Base-by-base conservation (phyloP, 2,888 invertebrate genomes). In the Kryphioiulus occultus region DNA sequence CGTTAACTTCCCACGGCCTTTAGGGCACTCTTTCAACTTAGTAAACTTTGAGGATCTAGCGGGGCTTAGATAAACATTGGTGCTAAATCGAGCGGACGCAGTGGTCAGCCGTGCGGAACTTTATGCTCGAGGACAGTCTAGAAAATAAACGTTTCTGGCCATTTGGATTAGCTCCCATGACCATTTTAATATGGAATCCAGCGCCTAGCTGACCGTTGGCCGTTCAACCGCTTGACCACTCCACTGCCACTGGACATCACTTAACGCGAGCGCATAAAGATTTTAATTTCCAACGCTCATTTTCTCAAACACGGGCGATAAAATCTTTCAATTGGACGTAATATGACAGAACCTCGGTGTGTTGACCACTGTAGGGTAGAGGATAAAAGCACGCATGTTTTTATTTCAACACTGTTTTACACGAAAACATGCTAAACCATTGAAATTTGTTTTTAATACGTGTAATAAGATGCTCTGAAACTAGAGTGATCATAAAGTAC, bases 1-100 rank as follows among this genome's bases (percentile, higher is more conserved):
- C 44, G 86, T 47, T 86, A 85, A 47, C 86, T 86, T 86, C 86
- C 53, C 86, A 86, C 86, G 53, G 86, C 86, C 86, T 86, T 86
- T 86, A 86, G 86, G 86, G 47, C 32, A 86, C 44, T 53, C 44
- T 47, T 53, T 86, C 53, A 47, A 86, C 47, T 86, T 86, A 44
- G 86, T 47, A 44, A 86, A 86, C 86, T 86, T 32, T 86, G 86
- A 47, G 86, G 44, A 86, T 86, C 44, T 86, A 53, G 19, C 39
- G 17, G 32, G 53, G 86, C 86, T 86, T 86, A 86, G 47, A 86
- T 86, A 86, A 86, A 86, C 86, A 86, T 86, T 86, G 44, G 44
- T 86, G 47, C 42, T 44, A 86, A 86, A 86, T 86, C 86, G 44
- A 86, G 86, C 86, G 86, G 86, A 86, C 86, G 26, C 86, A 86